These are phyloP conservation scores for Falco berigora DNA, from an alignment of 2,797 vertebrate genomes.

Conservation along the genomic window DNA sequence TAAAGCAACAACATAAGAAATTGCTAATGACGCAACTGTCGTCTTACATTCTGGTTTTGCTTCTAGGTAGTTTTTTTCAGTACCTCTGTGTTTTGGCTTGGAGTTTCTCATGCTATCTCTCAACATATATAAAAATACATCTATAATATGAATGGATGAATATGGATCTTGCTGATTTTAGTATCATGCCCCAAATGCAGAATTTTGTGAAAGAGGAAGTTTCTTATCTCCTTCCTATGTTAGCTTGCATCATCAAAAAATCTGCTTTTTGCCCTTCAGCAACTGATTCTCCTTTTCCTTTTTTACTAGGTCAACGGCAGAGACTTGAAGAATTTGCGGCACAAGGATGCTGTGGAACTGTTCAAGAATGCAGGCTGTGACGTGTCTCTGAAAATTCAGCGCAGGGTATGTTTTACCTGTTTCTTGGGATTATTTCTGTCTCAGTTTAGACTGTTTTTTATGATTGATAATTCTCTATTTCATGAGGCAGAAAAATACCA, in stretches of 20 bases:
- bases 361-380: conserved; percentile 86
- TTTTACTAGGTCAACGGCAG: conserved; percentile 84
- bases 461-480: neutral
- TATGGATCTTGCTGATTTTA: neutral
- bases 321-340: conserved; percentile 79
- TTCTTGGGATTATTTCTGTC: neutral
- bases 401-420: conserved; percentile 76
- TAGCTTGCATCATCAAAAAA: neutral
- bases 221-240: neutral
- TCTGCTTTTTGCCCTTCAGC: neutral
- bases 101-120: neutral
- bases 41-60: neutral
- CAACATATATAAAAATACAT: neutral
- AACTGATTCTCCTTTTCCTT: neutral
- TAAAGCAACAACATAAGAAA: neutral
- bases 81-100: neutral
- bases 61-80: neutral
- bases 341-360: conserved; percentile 84
- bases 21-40: neutral
- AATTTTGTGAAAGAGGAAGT: neutral
- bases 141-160: neutral
- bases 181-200: neutral
- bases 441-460: neutral
- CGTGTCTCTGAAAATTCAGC: conserved; percentile 83
- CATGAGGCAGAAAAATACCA: neutral